A percentile compares a stretch with the other conserved stretches of the same genome.
These are phyloP conservation scores for Kradibia gibbosae DNA, from an alignment of 1,140 invertebrate genomes.

Conservation along the genomic window DNA sequence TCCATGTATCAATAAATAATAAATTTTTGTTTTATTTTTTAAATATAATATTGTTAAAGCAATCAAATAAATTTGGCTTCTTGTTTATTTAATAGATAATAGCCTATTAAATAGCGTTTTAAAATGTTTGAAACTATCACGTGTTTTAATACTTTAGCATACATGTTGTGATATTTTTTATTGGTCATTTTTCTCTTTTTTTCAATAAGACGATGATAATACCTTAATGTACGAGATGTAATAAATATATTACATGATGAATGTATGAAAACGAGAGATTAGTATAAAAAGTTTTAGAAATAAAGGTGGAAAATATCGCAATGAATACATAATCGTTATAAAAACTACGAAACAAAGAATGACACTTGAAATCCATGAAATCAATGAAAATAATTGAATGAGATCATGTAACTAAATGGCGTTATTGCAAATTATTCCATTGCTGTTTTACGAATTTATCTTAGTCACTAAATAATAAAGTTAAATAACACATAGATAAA, in stretches of 20 bases:
- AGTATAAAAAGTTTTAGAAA: background rate
- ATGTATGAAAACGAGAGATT: background rate
- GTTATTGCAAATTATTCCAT: constrained; percentile 65
- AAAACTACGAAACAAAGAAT: background rate
- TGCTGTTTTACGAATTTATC: constrained; percentile 69
- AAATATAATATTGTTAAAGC: background rate
- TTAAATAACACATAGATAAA: constrained; percentile 57
- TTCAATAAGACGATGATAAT: background rate
- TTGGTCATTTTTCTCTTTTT: background rate
- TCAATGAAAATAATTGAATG: background rate
- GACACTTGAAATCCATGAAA: background rate
- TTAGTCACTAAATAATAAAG: constrained; percentile 56
- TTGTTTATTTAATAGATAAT: background rate
- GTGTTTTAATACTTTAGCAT: constrained; percentile 33
- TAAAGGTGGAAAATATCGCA: background rate
- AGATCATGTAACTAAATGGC: constrained; percentile 21
- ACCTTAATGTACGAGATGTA: constrained; percentile 1
- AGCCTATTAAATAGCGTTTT: background rate
- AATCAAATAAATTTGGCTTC: background rate
- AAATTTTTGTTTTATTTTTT: background rate
- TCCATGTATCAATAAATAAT: background rate
- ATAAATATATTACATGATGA: background rate
- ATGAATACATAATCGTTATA: background rate
- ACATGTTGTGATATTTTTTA: constrained; percentile 44
- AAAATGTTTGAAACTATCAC: background rate